phyloP scores from a whole-genome alignment of 2,888 invertebrate genomes.

The Rhagonycha lutea region DNA sequence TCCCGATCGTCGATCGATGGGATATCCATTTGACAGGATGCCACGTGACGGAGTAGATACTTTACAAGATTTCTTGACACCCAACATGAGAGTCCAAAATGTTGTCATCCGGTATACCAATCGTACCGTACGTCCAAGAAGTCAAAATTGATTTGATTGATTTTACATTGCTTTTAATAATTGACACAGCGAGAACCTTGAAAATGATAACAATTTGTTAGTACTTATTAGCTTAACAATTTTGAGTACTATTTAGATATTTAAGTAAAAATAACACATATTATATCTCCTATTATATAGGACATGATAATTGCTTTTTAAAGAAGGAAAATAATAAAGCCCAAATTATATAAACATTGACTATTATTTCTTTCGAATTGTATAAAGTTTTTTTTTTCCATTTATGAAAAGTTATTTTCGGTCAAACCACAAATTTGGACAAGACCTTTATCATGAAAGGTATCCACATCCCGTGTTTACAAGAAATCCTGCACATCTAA shows the following conservation, averaged over 20 bases:
- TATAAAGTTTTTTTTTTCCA: too few species aligned
- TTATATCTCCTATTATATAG: too few species aligned
- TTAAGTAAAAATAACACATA: too few species aligned
- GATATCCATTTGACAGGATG: constrained; percentile 71
- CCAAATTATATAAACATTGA: too few species aligned
- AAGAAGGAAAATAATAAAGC: too few species aligned
- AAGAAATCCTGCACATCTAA: background rate
- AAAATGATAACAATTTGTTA: too few species aligned
- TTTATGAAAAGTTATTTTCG: background rate
- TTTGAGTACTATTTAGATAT: too few species aligned
- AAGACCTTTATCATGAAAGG: background rate
- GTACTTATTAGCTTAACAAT: too few species aligned
- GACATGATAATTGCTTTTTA: too few species aligned
- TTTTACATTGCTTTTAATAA: too few species aligned
- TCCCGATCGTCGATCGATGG: constrained; percentile 80
- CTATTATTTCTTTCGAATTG: too few species aligned
- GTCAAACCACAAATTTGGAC: background rate
- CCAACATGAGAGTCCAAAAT: constrained; percentile 69
- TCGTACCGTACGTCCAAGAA: constrained; percentile 47
- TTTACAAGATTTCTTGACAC: constrained; percentile 66
- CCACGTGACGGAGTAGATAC: constrained; percentile 57
- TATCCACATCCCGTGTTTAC: background rate
- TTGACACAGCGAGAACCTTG: too few species aligned
- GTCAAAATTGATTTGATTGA: background rate
- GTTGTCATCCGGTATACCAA: constrained; percentile 65